These are phyloP conservation scores for Drosophila tristis DNA, from an alignment of 1,140 invertebrate genomes.

Conservation along the genomic window DNA sequence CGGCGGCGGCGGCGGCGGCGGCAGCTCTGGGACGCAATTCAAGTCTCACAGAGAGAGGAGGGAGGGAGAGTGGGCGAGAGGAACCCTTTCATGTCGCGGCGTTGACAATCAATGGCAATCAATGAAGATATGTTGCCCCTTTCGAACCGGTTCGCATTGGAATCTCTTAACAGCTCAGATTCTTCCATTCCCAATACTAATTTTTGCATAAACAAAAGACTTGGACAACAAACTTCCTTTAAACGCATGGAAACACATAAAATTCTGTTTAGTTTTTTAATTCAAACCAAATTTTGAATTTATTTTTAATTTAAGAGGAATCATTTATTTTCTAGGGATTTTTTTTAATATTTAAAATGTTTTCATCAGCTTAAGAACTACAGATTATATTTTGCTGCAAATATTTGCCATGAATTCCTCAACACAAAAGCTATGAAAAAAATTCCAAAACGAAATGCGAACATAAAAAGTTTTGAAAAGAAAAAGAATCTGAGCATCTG, in stretches of 20 bases:
- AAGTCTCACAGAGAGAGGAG: slow-evolving; percentile 8
- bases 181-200: slow-evolving; percentile 2
- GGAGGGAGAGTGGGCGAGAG: neutral
- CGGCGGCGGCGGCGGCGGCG: slow-evolving; percentile 1
- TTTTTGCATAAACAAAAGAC: slow-evolving; percentile 22
- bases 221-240: slow-evolving; percentile 26
- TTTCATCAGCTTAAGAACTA: neutral
- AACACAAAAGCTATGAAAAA: neutral
- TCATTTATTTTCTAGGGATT: neutral
- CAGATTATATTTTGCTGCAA: neutral
- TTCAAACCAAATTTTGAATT: too few species aligned
- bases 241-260: neutral
- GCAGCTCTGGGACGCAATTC: slow-evolving; percentile 37
- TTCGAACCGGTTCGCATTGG: slow-evolving; percentile 45
- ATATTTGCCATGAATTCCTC: too few species aligned
- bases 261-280: too few species aligned
- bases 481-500: slow-evolving; percentile 13
- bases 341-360: neutral
- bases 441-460: neutral
- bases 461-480: slow-evolving; percentile 13
- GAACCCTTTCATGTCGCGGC: slow-evolving; percentile 27
- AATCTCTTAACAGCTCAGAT: slow-evolving; percentile 25
- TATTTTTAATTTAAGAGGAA: too few species aligned
- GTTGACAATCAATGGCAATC: slow-evolving; percentile 53
- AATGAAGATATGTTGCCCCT: slow-evolving; percentile 56